Evolutionary conservation across 53 echinoderm and acorn worm genomes (phyloP), one percentile per base, ranked within the genome.

Genomic region (Paelopatides confundens): DNA sequence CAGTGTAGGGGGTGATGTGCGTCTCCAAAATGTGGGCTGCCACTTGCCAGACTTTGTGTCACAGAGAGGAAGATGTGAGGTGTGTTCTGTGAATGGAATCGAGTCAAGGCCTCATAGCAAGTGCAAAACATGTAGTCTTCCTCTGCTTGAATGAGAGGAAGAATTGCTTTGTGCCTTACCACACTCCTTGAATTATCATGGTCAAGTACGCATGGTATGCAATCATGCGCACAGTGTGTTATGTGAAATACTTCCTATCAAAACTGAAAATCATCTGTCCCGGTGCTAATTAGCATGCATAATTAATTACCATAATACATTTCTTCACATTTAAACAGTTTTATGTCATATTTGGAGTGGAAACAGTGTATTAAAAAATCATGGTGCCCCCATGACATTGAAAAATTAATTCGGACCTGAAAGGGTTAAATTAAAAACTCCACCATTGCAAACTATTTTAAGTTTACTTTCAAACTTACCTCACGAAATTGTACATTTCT

Each of bases 61-160:
- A 77, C 50, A 76, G 32, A 87, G 62, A 34, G 38, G 76, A 38
- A 77, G 88, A 63, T 87, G 76, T 87, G 78, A 78, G 53, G 38
- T 71, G 9, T 87, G 76, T 29, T 87, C 87, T 0, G 58, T 87
- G 34, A 87, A 87, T 47, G 66, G 66, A 51, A 51, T 87, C 23
- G 74, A 87, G 63, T 76, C 76, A 52, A 87, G 87, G 58, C 87
- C 76, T 58, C 87, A 87, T 31, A 76, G 58, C 76, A 87, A 87
- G 62, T 76, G 85, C 47, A 87, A 50, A 70, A 76, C 87, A 33
- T 76, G 87, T 29, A 68, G 62, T 87, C 43, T 76, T 87, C 54
- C 74, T 87, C 35, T 87, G 87, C 52, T 9, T 58, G 29, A 87
- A 29, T 74, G 87, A 53, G 52, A 87, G 53, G 47, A 87, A 74